Base-by-base conservation (phyloP, 92 coral and sea anemone species). In the Phenganax marumi region DNA sequence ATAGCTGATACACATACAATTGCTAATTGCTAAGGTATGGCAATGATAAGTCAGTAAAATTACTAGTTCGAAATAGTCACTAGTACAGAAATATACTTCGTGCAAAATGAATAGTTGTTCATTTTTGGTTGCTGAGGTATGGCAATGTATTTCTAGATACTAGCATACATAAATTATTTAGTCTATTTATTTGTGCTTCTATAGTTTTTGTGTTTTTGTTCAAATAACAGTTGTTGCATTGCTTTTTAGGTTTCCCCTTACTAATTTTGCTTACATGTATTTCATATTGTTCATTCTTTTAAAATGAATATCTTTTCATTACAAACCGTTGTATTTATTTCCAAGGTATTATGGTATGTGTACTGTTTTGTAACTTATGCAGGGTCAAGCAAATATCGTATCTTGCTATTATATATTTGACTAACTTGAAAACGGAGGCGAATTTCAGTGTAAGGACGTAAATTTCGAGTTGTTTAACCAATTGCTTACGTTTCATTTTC, bases 211-310 rank as follows among this genome's bases (percentile, higher is more conserved):
- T 5, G 73, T n/a, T 68, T 22, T 68, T 68, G 48, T 68, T 23
- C n/a, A 58, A 14, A 33, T 66, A 66, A 66, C 48, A 2, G 26
- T 66, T 66, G 18, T 66, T 66, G 72, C 0, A 9, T 66, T 66
- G 50, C 70, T 64, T 64, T 64, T 64, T 19, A 66, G 72, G 43
- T 66, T 66, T 64, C 3, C 25, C 25, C 43, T 8, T 18, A 72
- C 8, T n/a, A 48, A 6, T 8, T 48, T 68, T 13, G 16, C 13
- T 68, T 7, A 9, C 14, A 9, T 22, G 0, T 26, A 14, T 22
- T 56, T 56, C 63, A 14, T 25, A 68, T 46, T 9, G 14, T 68
- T 22, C n/a, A n/a, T n/a, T n/a, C n/a, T n/a, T 25, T 9, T 68
- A 17, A 7, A 46, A 16, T 68, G 21, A 46, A 10, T 10, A 17